Conservation (phyloP, 2,113 vertebrate genomes). For the Myiopsitta monachus region DNA sequence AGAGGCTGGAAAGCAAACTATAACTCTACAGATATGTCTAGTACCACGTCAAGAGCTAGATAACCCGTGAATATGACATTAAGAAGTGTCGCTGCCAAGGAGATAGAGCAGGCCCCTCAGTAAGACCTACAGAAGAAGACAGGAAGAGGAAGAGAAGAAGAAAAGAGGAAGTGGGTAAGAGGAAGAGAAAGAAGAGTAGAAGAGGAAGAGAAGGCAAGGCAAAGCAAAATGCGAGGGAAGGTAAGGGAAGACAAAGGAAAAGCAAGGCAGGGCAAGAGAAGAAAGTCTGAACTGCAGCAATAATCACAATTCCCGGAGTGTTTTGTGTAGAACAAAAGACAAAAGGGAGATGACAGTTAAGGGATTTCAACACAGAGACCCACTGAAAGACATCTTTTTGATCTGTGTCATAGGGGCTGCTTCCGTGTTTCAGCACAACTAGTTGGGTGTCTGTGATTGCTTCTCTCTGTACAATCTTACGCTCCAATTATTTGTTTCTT, state of each 20-base stretch:
- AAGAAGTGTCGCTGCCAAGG: background rate
- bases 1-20: background rate
- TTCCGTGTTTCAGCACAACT: background rate
- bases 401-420: background rate
- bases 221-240: background rate
- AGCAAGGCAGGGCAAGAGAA: rapidly evolving
- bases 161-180: too few relatives aligned
- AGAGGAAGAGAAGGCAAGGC: background rate
- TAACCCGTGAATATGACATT: background rate
- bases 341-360: background rate
- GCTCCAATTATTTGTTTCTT: background rate
- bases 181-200: too few relatives aligned
- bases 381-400: background rate
- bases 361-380: background rate
- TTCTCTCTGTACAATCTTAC: background rate
- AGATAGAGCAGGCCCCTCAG: background rate
- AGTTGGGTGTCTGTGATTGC: background rate
- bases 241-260: too few relatives aligned
- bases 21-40: background rate
- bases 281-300: background rate
- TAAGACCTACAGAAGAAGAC: background rate
- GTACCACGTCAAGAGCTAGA: background rate
- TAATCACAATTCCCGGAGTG: background rate
- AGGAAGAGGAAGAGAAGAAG: background rate
- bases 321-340: background rate